Conservation (phyloP, 2,797 vertebrate species). For the Phoeniculus purpureus region DNA sequence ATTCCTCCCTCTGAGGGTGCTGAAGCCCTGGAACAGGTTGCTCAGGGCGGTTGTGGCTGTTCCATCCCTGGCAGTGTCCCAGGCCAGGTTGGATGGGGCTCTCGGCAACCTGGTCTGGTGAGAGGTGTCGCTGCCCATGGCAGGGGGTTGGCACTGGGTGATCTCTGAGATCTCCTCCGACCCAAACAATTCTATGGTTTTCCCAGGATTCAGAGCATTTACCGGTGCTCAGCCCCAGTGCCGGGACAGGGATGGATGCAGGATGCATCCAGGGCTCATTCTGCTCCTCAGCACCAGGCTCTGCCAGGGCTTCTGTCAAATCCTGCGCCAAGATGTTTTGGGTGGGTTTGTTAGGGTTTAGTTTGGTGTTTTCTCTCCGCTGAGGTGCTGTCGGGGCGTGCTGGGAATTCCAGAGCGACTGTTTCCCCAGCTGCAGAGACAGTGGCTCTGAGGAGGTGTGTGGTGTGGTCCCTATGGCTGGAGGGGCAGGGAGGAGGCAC, state of each 20-base stretch:
- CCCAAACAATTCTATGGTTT: background rate
- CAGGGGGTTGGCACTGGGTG: no score
- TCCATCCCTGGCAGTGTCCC: no score
- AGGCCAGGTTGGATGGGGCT: no score
- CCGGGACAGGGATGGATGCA: accelerated
- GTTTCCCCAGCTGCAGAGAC: background rate
- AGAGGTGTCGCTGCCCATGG: no score
- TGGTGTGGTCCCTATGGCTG: background rate
- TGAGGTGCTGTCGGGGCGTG: background rate
- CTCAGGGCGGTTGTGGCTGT: no score
- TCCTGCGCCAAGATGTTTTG: accelerated
- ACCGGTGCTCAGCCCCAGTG: background rate
- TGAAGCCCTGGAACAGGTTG: no score
- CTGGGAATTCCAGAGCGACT: background rate
- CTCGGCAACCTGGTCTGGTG: no score
- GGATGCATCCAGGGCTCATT: background rate
- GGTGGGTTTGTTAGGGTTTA: background rate
- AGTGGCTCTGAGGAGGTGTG: constrained; percentile 15
- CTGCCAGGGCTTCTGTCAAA: accelerated
- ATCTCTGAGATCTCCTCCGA: no score
- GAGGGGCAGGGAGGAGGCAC: constrained; percentile 59
- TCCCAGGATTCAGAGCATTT: accelerated
- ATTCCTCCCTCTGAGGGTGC: no score
- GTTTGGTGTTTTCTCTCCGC: background rate
- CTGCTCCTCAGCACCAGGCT: accelerated